These are phyloP conservation scores for Drepana falcataria DNA, from an alignment of 2,888 invertebrate species.

Conservation along the genomic window DNA sequence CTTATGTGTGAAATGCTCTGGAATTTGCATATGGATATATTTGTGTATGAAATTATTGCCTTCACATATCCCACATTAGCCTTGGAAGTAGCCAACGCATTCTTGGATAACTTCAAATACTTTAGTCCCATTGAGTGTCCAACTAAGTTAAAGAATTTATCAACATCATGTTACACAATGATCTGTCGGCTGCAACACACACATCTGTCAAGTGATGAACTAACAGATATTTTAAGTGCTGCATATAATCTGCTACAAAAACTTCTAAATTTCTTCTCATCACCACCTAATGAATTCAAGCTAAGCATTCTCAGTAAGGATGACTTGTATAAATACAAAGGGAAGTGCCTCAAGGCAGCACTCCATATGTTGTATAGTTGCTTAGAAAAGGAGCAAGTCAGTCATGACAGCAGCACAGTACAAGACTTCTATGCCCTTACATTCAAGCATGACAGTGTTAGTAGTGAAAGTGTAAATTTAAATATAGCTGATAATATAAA, in stretches of 20 bases:
- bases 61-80: slow-evolving; percentile 48
- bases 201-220: slow-evolving; percentile 25
- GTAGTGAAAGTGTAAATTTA: slow-evolving; percentile 18
- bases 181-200: slow-evolving; percentile 52
- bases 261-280: slow-evolving; percentile 46
- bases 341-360: slow-evolving; percentile 40
- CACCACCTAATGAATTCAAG: slow-evolving; percentile 49
- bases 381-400: slow-evolving; percentile 30
- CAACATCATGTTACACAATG: slow-evolving; percentile 44
- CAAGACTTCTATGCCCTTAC: slow-evolving; percentile 46
- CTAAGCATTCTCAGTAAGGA: slow-evolving; percentile 41
- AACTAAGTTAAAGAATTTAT: slow-evolving; percentile 37
- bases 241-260: slow-evolving; percentile 43
- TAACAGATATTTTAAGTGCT: slow-evolving; percentile 21
- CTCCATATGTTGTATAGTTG: slow-evolving; percentile 40
- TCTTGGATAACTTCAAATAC: slow-evolving; percentile 55
- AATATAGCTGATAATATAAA: slow-evolving; percentile 37
- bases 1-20: slow-evolving; percentile 63
- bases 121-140: slow-evolving; percentile 45
- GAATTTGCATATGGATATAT: slow-evolving; percentile 51
- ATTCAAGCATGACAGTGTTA: slow-evolving; percentile 32
- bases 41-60: slow-evolving; percentile 52
- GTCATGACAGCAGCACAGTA: slow-evolving; percentile 30
- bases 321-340: slow-evolving; percentile 50
- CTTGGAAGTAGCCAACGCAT: slow-evolving; percentile 48